Evolutionary conservation across 2,113 vertebrate species (phyloP), one percentile per base, ranked within the genome.

Genomic region (Buteo buteo): DNA sequence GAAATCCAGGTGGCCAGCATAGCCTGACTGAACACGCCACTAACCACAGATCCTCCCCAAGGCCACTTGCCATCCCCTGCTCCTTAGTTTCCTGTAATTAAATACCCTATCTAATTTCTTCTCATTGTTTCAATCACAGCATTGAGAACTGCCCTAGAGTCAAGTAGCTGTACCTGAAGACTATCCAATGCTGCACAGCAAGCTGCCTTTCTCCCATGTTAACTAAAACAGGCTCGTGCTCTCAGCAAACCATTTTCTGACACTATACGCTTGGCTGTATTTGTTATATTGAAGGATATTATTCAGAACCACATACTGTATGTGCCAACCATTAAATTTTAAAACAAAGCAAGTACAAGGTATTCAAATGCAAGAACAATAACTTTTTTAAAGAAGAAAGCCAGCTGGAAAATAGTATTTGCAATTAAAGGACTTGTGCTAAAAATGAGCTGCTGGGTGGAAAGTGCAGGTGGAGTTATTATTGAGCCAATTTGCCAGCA

Each of bases 31-130:
- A 82, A 47, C 4, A 2, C 47, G 31, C 8, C 61, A 64, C 52
- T 50, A 64, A 50, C 9, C 28, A 84, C 26, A 64, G 20, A 50
- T 9, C 4, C 29, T 66, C 10, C 19, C 52, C 0, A 0, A 22
- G 42, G 29, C 14, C 8, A 8, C n/a, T 78, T 93, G 38, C 34
- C 16, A 32, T 66, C 13, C 10, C 17, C 29, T 26, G 8, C 9
- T 42, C n/a, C 61, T 74, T 40, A 22, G 15, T 59, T 86, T 59
- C 47, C 47, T 44, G 0, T 74, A 58, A n/a, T 47, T 84, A 88
- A 80, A 74, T n/a, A 17, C 11, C 5, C 3, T 38, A 16, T n/a
- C 32, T 82, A 36, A 83, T 74, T 86, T 82, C 17, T 91, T 45
- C 66, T 55, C 16, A 12, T 36, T 57, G 11, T 61, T 84, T 74